A percentile compares a stretch with the other conserved stretches of the same genome.
phyloP scores from a whole-genome alignment of 30 jellyfish, hydroid and myxozoan genomes.

The Aurelia sp. region DNA sequence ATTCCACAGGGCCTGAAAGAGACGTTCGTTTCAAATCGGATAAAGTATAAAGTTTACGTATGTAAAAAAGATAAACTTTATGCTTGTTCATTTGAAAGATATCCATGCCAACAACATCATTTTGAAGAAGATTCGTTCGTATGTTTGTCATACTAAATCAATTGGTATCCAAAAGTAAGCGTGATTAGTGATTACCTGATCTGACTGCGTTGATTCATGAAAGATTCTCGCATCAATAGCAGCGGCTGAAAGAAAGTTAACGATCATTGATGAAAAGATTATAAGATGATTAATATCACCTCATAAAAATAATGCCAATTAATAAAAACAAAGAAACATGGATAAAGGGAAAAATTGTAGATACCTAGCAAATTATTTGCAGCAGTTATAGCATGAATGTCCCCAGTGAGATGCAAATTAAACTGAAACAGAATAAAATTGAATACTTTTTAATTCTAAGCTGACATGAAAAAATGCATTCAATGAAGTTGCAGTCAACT shows the following conservation, averaged over 20 bases:
- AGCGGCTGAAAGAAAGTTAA: constrained; percentile 74
- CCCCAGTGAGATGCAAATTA: constrained; percentile 95
- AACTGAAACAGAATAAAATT: constrained; percentile 36
- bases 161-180: too few species aligned
- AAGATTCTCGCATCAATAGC: constrained; percentile 94
- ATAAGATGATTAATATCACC: too few species aligned
- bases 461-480: too few species aligned
- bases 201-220: constrained; percentile 94
- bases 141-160: too few species aligned
- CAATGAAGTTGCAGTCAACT: too few species aligned
- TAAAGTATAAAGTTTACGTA: too few species aligned
- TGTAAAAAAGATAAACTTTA: too few species aligned
- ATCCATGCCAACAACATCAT: too few species aligned
- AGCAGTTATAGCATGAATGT: constrained; percentile 96
- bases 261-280: neutral
- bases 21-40: neutral
- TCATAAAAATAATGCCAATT: too few species aligned
- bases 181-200: constrained; percentile 48
- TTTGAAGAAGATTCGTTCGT: too few species aligned
- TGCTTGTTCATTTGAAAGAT: too few species aligned
- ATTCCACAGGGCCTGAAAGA: constrained; percentile 85
- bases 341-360: neutral
- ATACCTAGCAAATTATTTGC: constrained; percentile 94
- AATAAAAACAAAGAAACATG: neutral
- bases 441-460: too few species aligned